A percentile compares a stretch with the other conserved stretches of the same genome.
These are phyloP conservation scores for Dryomyza anilis DNA, from an alignment of 2,888 invertebrate genomes.

Conservation along the genomic window DNA sequence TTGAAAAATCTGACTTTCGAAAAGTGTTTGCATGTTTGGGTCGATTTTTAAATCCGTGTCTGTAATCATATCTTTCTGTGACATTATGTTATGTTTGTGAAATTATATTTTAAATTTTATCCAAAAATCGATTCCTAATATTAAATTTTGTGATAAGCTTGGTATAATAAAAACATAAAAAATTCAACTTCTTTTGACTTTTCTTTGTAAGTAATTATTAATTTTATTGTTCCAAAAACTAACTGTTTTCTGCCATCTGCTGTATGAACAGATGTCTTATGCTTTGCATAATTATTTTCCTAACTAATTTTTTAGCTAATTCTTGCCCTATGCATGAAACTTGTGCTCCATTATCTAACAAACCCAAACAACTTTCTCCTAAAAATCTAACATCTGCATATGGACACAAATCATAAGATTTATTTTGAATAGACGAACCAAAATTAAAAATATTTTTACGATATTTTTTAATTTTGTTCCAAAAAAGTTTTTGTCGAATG, in stretches of 20 bases:
- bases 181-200: constrained; percentile 1
- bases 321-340: constrained; percentile 24
- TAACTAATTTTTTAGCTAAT: constrained; percentile 8
- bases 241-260: constrained; percentile 22
- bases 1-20: neutral
- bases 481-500: constrained; percentile 4
- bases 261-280: constrained; percentile 9
- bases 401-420: constrained; percentile 4
- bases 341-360: constrained; percentile 22
- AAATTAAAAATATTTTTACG: constrained; percentile 1
- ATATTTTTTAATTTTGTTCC: constrained; percentile 1
- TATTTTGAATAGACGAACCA: constrained; percentile 8
- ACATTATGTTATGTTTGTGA: neutral
- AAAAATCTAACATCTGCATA: constrained; percentile 7
- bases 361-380: constrained; percentile 3
- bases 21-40: neutral
- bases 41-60: neutral
- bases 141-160: constrained; percentile 8
- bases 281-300: too few relatives aligned
- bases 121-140: constrained; percentile 22
- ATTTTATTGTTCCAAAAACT: constrained; percentile 10
- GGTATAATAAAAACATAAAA: constrained; percentile 21
- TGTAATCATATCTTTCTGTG: neutral
- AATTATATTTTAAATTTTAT: constrained; percentile 10
- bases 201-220: neutral